Evolutionary conservation across 2,888 invertebrate genomes (phyloP), one percentile per base, ranked within the genome.

Genomic region (Teleiodes luculella): DNA sequence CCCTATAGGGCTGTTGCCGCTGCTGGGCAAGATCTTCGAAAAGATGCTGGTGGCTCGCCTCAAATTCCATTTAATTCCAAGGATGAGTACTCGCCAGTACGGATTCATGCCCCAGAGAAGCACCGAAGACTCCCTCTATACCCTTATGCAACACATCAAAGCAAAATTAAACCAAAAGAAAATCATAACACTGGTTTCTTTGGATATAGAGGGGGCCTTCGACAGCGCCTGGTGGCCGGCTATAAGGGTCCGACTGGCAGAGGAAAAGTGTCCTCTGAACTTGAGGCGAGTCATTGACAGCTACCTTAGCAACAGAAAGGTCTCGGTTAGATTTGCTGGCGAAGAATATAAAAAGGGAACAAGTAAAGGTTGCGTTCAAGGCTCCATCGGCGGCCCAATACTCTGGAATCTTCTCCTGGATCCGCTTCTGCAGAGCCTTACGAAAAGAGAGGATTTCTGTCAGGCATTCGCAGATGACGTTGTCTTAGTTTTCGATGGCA

Each of bases 91-190:
- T 3, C 24, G 24, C 16, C 61, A 61, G 20, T 59, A 46, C 45
- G 61, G 59, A 0, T 60, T 59, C 24, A 57, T 55, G 54, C 59
- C 58, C 1, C 61, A 61, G 18, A 46, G 18, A 1, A 28, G 55
- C 3, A 47, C 47, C 3, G 53, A 47, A 28, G 47, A 53, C 47
- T 39, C 37, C 47, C 47, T 47, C 30, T 45, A 56, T 39, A 10
- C 1, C 47, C 39, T 58, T 3, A 8, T 54, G n/a, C 4, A 45
- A 2, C 30, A 57, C 30, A 52, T 57, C 5, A 8, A 30, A 1
- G 8, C 2, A 5, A 47, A 47, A 3, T 14, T 47, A 2, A 16
- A 47, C 1, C 2, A 47, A 7, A 47, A 47, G 31, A 47, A 47
- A 31, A 2, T 47, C 2, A 47, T 33, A 8, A 47, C 33, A 3